A percentile compares a stretch with the other conserved stretches of the same genome.
Conservation (phyloP, 2,888 invertebrate genomes). For the Oligia strigilis region DNA sequence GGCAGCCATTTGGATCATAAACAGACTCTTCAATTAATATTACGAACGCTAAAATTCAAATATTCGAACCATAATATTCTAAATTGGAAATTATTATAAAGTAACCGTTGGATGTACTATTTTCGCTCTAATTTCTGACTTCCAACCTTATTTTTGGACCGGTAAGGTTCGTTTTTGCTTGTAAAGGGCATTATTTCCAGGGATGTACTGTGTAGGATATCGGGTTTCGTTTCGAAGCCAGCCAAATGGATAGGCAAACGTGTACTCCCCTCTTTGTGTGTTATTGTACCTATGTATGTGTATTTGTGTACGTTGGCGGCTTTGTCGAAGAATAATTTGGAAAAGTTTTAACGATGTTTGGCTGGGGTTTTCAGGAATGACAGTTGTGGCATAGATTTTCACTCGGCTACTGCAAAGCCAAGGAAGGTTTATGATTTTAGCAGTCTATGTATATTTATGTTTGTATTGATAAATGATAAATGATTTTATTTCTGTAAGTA, state of each 20-base stretch:
- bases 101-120: constrained; percentile 64
- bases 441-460: background rate
- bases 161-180: constrained; percentile 51
- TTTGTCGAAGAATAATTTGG: constrained; percentile 53
- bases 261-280: constrained; percentile 70
- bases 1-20: constrained; percentile 35
- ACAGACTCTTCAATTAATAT: constrained; percentile 39
- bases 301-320: constrained; percentile 44
- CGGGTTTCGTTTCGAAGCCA: constrained; percentile 80
- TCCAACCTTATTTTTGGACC: background rate
- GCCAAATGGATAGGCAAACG: constrained; percentile 85
- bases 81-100: constrained; percentile 67
- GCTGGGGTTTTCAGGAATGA: background rate
- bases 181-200: constrained; percentile 48
- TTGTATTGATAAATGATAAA: too few relatives aligned
- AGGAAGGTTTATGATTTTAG: background rate
- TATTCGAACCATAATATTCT: constrained; percentile 63
- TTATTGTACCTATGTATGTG: constrained; percentile 61
- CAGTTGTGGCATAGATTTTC: background rate
- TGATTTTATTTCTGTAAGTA: too few relatives aligned
- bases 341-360: constrained; percentile 7
- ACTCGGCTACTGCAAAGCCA: background rate
- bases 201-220: constrained; percentile 74
- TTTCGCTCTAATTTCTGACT: constrained; percentile 24
- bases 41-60: constrained; percentile 62